Evolutionary conservation across 1,140 invertebrate species (phyloP).

Genomic region (Sminthurides bifidus): DNA sequence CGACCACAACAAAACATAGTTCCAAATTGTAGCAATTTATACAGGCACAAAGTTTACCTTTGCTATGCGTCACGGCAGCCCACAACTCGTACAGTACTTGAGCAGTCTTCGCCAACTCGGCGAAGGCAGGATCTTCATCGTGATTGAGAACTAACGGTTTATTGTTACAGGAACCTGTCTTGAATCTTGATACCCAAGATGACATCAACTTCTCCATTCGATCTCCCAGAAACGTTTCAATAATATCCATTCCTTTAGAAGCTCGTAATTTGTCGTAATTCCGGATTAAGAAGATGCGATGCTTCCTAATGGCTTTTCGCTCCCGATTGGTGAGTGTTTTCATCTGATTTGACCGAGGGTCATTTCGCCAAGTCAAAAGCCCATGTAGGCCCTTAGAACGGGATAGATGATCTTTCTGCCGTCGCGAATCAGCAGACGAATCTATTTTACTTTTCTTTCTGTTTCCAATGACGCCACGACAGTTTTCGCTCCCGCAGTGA

Average conservation of each 20-base stretch:
- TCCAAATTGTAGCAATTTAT: too few relatives aligned
- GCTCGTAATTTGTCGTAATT: constrained; percentile 70
- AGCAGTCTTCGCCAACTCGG: constrained; percentile 14
- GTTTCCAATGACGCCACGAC: constrained; percentile 87
- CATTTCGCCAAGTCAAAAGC: too few relatives aligned
- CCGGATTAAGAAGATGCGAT: constrained; percentile 68
- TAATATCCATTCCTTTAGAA: not conserved
- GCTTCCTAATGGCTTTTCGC: not conserved
- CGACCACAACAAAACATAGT: not conserved
- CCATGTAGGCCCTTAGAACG: too few relatives aligned
- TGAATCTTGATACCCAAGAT: constrained; percentile 17
- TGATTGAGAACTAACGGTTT: constrained; percentile 16
- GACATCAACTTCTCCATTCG: constrained; percentile 24
- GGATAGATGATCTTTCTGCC: constrained; percentile 9
- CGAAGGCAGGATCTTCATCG: constrained; percentile 17
- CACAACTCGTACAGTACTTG: constrained; percentile 25
- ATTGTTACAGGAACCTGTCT: constrained; percentile 21
- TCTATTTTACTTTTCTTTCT: constrained; percentile 53
- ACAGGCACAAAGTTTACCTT: constrained; percentile 20
- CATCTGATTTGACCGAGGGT: too few relatives aligned
- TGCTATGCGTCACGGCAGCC: constrained; percentile 8
- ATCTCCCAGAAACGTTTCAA: constrained; percentile 11
- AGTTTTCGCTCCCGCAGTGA: constrained; percentile 64
- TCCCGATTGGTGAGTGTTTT: not conserved
- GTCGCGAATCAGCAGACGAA: not conserved